Percentiles rank a stretch among this genome's conserved stretches.
Evolutionary conservation across 2,113 vertebrate genomes (phyloP).

Genomic region (Hydropotes inermis): DNA sequence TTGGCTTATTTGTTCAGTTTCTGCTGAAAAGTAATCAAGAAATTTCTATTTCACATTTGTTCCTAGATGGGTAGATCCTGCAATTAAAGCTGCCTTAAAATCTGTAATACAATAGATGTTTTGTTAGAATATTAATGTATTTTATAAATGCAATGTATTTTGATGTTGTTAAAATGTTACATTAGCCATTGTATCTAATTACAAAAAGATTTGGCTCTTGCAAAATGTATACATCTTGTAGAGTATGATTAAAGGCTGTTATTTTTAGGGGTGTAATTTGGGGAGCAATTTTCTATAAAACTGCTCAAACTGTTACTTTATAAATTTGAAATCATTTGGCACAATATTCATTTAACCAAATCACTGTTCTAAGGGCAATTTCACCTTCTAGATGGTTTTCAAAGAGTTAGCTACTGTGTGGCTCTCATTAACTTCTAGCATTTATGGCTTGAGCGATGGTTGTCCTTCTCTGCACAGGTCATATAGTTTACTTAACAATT

Average conservation of each 20-base stretch:
- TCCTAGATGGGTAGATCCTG: neutral
- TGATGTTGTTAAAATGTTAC: neutral
- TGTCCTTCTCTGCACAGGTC: neutral
- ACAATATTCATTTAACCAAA: conserved; percentile 33
- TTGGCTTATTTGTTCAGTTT: neutral
- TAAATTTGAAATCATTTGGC: conserved; percentile 47
- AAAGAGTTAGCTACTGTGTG: neutral
- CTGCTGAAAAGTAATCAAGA: neutral
- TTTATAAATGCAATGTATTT: conserved; percentile 24
- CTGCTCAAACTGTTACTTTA: conserved; percentile 17
- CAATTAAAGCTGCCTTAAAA: neutral
- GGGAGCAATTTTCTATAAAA: conserved; percentile 1
- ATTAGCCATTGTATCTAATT: conserved; percentile 9
- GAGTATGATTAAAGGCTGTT: conserved; percentile 33
- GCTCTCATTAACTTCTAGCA: neutral
- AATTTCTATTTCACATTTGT: neutral
- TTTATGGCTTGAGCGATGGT: neutral
- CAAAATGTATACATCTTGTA: conserved; percentile 6
- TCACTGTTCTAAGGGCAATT: neutral
- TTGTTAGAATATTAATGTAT: conserved; percentile 11
- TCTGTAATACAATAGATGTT: neutral
- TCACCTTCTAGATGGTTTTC: neutral
- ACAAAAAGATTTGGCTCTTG: conserved; percentile 25
- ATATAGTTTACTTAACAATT: neutral
- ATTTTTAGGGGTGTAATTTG: conserved; percentile 40